Base-by-base conservation (phyloP, 2,888 invertebrate species). In the Sarcophaga variegata region DNA sequence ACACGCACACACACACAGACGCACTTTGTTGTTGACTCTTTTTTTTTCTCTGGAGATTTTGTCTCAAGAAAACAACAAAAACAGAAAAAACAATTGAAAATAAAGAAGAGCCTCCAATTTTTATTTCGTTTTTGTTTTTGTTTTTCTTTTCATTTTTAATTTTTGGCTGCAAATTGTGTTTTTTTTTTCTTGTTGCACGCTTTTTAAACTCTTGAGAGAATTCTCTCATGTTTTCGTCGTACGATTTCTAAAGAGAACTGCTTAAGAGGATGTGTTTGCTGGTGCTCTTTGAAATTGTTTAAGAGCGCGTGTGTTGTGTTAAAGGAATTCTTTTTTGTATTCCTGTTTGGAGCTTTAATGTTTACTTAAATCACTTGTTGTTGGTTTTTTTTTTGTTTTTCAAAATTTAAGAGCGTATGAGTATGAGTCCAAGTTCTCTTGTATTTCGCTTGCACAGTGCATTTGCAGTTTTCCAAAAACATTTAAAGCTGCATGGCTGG, bases 391-490 rank as follows among this genome's bases (percentile, higher is more conserved):
- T 74, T 20, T 8, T 63, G 11, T 37, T 54, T 37, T 54, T 27
- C 27, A 71, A 79, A 64, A 22, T 37, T 37, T 37, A 37, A 37
- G 37, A 37, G 37, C 37, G 10, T 37, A 37, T 37, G 8, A 10
- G 37, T 37, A 37, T 37, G 37, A 37, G 37, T 10, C 8, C 8
- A 37, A 37, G 37, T 37, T 37, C 47, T 67, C 67, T 62, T 47
- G 27, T 77, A 72, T 83, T 77, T 83, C 60, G 60, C 47, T 76
- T 87, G 84, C 87, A 84, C 75, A 81, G 75, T 37, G 37, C 37
- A 37, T 37, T 37, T 37, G 37, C 37, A 37, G 37, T 37, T 37
- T 37, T 37, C 2, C 2, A 37, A 37, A 37, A 37, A 10, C 8
- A 37, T 37, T 37, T 37, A 37, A 37, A 37, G 37, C 37, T 37